Base-by-base conservation (phyloP, 1,140 invertebrate genomes). In the Amphibalanus amphitrite region DNA sequence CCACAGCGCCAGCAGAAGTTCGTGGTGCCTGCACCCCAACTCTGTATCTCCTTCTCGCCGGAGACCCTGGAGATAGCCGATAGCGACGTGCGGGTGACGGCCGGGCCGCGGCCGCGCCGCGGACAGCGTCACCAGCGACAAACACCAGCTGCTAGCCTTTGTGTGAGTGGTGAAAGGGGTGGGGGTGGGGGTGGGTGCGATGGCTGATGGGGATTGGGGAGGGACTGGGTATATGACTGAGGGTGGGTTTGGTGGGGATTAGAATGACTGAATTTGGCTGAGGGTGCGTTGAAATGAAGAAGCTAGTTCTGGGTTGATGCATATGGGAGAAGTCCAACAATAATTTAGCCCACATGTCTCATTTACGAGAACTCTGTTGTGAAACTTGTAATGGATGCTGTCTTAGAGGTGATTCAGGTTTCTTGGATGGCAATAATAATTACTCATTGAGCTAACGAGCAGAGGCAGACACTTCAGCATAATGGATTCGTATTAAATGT, bases 71-170 rank as follows among this genome's bases (percentile, higher is more conserved):
- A 90, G 76, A 81, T 95, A 0, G 83, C 84, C 67, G 91, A 94
- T 69, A 81, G 82, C 59, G 91, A 95, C 77, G 86, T 93, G 75
- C 71, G 79, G 30, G 82, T 85, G 59, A 77, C 86, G 0, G 82
- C 85, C 64, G 75, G 86, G 72, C 65, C 26, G 65, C 26, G 28
- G 3, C n/a, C 10, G n/a, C 65, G 28, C n/a, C 65, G 28, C n/a
- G n/a, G 3, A 67, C 77, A 81, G 85, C 72, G 85, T 88, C 4
- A 78, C 95, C 20, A 95, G 92, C 74, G 82, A 85, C 4, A 89
- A 89, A 76, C 94, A 98, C 82, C 92, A 95, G 80, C 75, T 98
- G 64, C 79, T 98, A 15, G 86, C 87, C 72, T 97, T 92, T 82
- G 86, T 96, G 87, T 95, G 28, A 28, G n/a, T 67, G 47, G 47